Conservation (phyloP, 2,888 invertebrate genomes). For the Gymnocheta viridis region DNA sequence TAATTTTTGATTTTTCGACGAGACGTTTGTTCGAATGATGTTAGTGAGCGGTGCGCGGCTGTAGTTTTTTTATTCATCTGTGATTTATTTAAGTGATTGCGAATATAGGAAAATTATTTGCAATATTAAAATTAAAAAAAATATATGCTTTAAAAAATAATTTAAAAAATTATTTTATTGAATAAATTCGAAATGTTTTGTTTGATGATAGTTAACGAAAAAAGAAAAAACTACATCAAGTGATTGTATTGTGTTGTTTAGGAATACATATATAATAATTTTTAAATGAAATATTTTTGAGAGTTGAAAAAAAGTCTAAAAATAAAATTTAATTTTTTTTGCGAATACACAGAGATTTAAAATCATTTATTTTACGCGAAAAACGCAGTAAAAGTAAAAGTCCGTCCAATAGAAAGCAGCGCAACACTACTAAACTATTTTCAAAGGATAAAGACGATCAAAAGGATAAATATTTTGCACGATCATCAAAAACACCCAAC, state of each 20-base stretch:
- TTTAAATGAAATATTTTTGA: background rate
- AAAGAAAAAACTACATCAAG: background rate
- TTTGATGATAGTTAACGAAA: background rate
- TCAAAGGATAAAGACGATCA: conserved; percentile 68
- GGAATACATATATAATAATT: background rate
- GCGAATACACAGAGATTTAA: conserved; percentile 68
- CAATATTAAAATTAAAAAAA: conserved; percentile 41
- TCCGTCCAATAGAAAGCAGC: conserved; percentile 75
- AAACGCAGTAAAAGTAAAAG: conserved; percentile 74
- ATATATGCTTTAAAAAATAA: conserved; percentile 20
- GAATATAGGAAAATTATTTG: conserved; percentile 55
- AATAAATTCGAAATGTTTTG: conserved; percentile 1
- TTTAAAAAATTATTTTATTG: background rate
- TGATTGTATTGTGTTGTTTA: conserved; percentile 48
- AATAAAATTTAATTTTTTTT: conserved; percentile 33
- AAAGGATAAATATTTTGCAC: conserved; percentile 64
- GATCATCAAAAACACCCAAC: conserved; percentile 61
- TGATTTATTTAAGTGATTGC: conserved; percentile 49
- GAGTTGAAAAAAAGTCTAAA: conserved; percentile 2
- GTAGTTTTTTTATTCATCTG: conserved; percentile 28
- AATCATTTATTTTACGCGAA: conserved; percentile 67
- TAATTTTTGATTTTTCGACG: conserved; percentile 72
- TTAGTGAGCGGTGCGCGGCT: conserved; percentile 61
- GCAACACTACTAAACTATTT: conserved; percentile 52
- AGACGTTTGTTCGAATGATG: conserved; percentile 66